A percentile compares a stretch with the other conserved stretches of the same genome.
These are phyloP conservation scores for Manis javanica DNA, from an alignment of 2,797 vertebrate species.

Conservation along the genomic window DNA sequence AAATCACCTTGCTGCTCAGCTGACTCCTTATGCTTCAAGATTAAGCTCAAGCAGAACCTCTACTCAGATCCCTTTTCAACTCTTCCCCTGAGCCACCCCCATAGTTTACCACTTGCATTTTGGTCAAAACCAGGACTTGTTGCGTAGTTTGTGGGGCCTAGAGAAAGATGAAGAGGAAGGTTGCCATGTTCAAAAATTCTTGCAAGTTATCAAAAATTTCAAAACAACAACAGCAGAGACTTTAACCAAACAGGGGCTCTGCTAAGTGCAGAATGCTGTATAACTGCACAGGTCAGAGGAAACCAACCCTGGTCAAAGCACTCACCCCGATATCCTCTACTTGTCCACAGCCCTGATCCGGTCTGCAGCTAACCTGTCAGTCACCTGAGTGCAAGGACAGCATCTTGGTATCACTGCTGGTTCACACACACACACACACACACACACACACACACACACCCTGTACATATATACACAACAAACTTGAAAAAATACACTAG, in stretches of 20 bases:
- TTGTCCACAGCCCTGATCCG: background rate
- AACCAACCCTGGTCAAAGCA: background rate
- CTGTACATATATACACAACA: background rate
- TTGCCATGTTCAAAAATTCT: background rate
- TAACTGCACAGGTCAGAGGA: background rate
- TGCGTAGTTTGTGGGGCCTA: background rate
- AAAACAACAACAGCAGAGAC: background rate
- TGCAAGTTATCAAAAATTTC: conserved; percentile 3
- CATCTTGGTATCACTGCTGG: background rate
- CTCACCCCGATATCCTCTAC: background rate
- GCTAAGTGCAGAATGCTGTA: background rate
- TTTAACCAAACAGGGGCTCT: background rate
- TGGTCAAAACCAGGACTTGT: background rate
- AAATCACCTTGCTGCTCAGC: background rate
- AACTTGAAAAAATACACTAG: background rate
- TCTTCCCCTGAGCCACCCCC: background rate
- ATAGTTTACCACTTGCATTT: background rate
- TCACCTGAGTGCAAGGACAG: background rate
- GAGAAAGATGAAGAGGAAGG: background rate
- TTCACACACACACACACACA: too few relatives aligned
- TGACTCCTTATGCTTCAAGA: background rate
- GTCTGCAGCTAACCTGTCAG: background rate
- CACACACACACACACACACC: background rate
- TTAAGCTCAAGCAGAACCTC: background rate
- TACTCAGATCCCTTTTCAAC: background rate